Evolutionary conservation across 2,113 vertebrate genomes (phyloP).

Genomic region (Prochilodus magdalenae): DNA sequence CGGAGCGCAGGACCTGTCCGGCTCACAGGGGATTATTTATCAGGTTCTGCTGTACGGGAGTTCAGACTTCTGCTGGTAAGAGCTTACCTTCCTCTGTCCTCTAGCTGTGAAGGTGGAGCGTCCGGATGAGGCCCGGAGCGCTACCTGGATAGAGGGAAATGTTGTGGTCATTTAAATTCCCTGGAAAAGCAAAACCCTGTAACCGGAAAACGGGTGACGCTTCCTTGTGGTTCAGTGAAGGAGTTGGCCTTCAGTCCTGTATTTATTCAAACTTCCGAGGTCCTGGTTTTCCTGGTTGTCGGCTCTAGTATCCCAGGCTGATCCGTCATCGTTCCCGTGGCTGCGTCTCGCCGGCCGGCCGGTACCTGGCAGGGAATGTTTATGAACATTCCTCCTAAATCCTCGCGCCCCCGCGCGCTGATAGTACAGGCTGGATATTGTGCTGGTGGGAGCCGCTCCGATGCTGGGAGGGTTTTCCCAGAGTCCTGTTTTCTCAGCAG

Average conservation of each 20-base stretch:
- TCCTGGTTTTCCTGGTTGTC: not conserved
- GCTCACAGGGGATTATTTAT: slow-evolving; percentile 55
- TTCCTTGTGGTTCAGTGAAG: not conserved
- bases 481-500: no score
- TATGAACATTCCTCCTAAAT: slow-evolving; percentile 37
- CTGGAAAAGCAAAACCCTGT: not conserved
- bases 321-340: not conserved
- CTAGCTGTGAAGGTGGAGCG: not conserved
- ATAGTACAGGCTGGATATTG: slow-evolving; percentile 5
- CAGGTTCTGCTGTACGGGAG: not conserved
- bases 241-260: not conserved
- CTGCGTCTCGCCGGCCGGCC: not conserved
- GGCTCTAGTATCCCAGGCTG: not conserved
- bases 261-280: not conserved
- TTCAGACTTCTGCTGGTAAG: slow-evolving; percentile 14
- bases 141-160: not conserved
- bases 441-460: slow-evolving; percentile 26
- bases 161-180: not conserved
- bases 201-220: no score
- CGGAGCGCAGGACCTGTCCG: slow-evolving; percentile 56
- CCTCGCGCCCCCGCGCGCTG: slow-evolving; percentile 15
- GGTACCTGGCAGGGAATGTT: slow-evolving; percentile 27
- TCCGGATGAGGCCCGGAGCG: not conserved
- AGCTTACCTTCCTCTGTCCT: not conserved
- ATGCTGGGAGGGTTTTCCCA: not conserved